These are phyloP conservation scores for Megalops atlanticus DNA, from an alignment of 2,113 vertebrate species.

Conservation along the genomic window DNA sequence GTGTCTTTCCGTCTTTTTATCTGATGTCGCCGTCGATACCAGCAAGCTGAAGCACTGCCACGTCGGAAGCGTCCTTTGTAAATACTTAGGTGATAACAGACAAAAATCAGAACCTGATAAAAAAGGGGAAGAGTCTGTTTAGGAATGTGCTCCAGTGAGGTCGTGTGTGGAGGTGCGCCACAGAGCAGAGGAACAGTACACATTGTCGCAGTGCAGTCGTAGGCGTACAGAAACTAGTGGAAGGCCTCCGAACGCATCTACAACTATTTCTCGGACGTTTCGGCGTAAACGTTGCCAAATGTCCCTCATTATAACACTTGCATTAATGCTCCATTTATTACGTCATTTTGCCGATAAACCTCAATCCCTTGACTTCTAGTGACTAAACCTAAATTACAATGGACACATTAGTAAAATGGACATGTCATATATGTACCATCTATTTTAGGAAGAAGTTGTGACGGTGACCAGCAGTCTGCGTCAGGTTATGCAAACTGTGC, in stretches of 20 bases:
- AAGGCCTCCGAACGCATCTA: neutral
- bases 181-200: slow-evolving; percentile 23
- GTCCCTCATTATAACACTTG: too few species aligned
- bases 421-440: neutral
- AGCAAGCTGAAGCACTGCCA: slow-evolving; percentile 68
- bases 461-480: neutral
- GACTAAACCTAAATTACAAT: neutral
- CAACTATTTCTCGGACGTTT: neutral
- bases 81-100: slow-evolving; percentile 75
- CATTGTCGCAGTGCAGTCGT: neutral
- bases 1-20: slow-evolving; percentile 47
- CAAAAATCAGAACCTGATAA: slow-evolving; percentile 65
- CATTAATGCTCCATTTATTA: neutral
- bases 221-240: neutral
- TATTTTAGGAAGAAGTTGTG: neutral
- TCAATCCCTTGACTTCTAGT: neutral
- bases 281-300: neutral
- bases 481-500: neutral
- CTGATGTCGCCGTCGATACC: slow-evolving; percentile 60
- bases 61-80: slow-evolving; percentile 73
- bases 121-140: slow-evolving; percentile 53
- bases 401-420: neutral
- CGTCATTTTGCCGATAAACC: neutral
- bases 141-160: slow-evolving; percentile 49
- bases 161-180: slow-evolving; percentile 11